Conservation (phyloP, 2,888 invertebrate genomes). For the Oxytorus armatus region DNA sequence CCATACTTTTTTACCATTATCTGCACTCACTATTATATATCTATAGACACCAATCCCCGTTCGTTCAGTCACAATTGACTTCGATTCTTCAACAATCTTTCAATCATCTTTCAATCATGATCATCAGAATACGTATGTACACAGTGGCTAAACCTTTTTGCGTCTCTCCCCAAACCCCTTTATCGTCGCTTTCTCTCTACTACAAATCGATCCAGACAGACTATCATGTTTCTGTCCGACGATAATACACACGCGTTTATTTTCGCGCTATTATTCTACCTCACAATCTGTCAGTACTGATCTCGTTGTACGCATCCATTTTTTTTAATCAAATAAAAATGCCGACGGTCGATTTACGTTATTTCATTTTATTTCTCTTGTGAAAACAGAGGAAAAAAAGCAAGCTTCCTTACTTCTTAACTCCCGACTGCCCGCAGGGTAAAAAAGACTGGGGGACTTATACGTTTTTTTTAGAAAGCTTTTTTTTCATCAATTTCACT, state of each 20-base stretch:
- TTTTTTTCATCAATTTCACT: too few relatives aligned
- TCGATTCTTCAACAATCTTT: constrained; percentile 29
- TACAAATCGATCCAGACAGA: constrained; percentile 31
- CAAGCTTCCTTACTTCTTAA: too few relatives aligned
- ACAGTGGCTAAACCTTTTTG: constrained; percentile 17
- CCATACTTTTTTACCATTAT: constrained; percentile 13
- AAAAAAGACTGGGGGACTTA: too few relatives aligned
- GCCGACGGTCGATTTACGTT: neutral
- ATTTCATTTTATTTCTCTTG: neutral
- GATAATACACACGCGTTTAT: constrained; percentile 16
- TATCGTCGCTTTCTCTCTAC: constrained; percentile 1
- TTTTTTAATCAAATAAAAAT: constrained; percentile 21
- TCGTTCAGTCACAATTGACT: constrained; percentile 28
- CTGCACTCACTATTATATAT: neutral
- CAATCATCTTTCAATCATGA: constrained; percentile 23
- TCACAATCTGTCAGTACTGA: constrained; percentile 8
- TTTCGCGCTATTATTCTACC: constrained; percentile 4
- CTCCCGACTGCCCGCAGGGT: too few relatives aligned
- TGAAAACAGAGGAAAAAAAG: neutral
- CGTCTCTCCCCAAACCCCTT: neutral
- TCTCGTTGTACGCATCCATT: constrained; percentile 11
- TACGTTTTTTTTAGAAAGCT: too few relatives aligned
- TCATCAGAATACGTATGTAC: neutral
- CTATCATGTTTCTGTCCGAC: constrained; percentile 41
- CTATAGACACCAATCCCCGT: constrained; percentile 15